Conservation (phyloP, 1,140 invertebrate genomes). For the Halictus rubicundus region DNA sequence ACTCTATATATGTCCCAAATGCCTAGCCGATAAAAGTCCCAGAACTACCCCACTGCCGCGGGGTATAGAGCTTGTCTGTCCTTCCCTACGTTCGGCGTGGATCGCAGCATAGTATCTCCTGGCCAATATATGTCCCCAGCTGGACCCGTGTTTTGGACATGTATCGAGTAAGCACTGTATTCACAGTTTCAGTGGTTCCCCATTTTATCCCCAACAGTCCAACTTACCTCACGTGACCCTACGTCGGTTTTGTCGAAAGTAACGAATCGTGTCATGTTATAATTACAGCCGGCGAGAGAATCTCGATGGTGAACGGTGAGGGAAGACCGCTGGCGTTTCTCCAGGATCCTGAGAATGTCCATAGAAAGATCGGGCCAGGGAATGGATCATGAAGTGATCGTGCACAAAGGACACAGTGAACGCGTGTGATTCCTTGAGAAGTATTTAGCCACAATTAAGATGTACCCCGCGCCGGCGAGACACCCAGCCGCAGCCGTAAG, state of each 20-base stretch:
- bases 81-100: no score
- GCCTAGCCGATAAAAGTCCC: no score
- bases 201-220: no score
- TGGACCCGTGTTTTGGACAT: no score
- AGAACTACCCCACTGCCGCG: no score
- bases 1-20: no score
- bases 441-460: conserved; percentile 73
- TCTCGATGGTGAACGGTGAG: conserved; percentile 25
- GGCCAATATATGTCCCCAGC: no score
- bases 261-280: conserved; percentile 56
- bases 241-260: conserved; percentile 26
- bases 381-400: conserved; percentile 72
- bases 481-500: conserved; percentile 83
- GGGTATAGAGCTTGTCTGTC: no score
- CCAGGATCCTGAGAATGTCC: conserved; percentile 50
- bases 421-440: conserved; percentile 57
- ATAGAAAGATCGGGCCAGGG: conserved; percentile 30
- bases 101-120: no score
- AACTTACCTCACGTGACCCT: background rate
- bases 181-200: no score
- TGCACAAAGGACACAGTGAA: conserved; percentile 40
- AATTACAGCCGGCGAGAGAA: conserved; percentile 39
- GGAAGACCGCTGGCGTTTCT: conserved; percentile 42
- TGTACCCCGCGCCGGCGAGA: conserved; percentile 83
- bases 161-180: no score